Percentiles rank a stretch among this genome's conserved stretches.
Evolutionary conservation across 2,797 vertebrate genomes (phyloP).

Genomic region (Macropodus opercularis): DNA sequence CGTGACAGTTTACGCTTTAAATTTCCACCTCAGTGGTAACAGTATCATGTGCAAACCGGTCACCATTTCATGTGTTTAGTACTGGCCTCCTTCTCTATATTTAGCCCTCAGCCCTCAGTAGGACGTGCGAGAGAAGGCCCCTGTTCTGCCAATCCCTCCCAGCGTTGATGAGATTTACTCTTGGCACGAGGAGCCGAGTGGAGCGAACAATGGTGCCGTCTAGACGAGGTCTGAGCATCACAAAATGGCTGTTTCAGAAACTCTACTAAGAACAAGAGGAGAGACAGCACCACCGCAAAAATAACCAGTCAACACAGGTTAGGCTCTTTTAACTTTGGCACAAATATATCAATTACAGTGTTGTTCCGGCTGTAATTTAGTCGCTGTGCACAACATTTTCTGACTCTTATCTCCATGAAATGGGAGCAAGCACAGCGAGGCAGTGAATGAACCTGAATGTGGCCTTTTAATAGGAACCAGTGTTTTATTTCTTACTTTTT

Average conservation of each 20-base stretch:
- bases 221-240: constrained; percentile 24
- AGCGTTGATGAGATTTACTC: constrained; percentile 57
- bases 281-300: neutral
- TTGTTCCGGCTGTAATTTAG: too few relatives aligned
- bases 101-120: constrained; percentile 32
- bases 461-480: too few relatives aligned
- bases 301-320: neutral
- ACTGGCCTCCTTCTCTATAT: constrained; percentile 53
- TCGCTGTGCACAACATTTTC: too few relatives aligned
- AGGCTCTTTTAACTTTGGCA: neutral
- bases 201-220: constrained; percentile 34
- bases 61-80: constrained; percentile 28
- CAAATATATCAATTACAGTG: neutral
- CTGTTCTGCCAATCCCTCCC: constrained; percentile 30
- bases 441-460: too few relatives aligned
- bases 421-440: too few relatives aligned
- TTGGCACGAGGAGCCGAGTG: constrained; percentile 31
- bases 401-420: too few relatives aligned
- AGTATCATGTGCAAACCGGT: neutral
- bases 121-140: constrained; percentile 22
- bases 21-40: neutral
- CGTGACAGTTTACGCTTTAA: too few relatives aligned
- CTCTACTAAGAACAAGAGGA: neutral
- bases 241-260: constrained; percentile 19
- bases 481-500: too few relatives aligned